Evolutionary conservation across 2,888 invertebrate genomes (phyloP).

Genomic region (Habrosyne pyritoides): DNA sequence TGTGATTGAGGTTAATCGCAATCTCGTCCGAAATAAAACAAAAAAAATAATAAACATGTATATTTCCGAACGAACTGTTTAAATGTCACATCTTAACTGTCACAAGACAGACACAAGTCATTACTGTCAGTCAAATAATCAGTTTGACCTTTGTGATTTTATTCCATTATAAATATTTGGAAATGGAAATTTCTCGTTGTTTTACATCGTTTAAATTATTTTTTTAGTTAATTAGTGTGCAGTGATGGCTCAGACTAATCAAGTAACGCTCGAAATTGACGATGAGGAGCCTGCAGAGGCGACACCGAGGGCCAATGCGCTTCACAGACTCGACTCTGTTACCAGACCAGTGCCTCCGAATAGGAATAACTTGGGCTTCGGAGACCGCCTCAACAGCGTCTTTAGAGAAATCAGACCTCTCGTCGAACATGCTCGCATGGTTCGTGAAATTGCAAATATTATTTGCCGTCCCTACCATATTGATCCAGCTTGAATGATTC

Average conservation of each 20-base stretch:
- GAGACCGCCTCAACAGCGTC: slow-evolving; percentile 73
- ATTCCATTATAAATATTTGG: slow-evolving; percentile 41
- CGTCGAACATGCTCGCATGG: slow-evolving; percentile 85
- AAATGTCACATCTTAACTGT: slow-evolving; percentile 24
- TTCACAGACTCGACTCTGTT: slow-evolving; percentile 64
- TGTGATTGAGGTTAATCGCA: too few relatives aligned
- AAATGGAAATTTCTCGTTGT: slow-evolving; percentile 35
- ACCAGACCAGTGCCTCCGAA: slow-evolving; percentile 55
- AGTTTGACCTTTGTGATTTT: slow-evolving; percentile 37
- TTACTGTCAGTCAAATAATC: slow-evolving; percentile 19
- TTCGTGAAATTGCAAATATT: too few relatives aligned
- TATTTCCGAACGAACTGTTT: slow-evolving; percentile 17
- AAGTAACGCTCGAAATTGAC: slow-evolving; percentile 73
- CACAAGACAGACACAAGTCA: too few relatives aligned
- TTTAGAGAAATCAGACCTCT: slow-evolving; percentile 87
- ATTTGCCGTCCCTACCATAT: too few relatives aligned
- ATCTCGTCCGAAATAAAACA: too few relatives aligned
- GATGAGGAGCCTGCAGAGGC: slow-evolving; percentile 60
- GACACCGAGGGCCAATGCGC: slow-evolving; percentile 54
- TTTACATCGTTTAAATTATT: slow-evolving; percentile 9
- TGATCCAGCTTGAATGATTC: neutral
- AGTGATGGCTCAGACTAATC: slow-evolving; percentile 70
- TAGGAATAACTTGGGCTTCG: slow-evolving; percentile 68
- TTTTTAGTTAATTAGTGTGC: slow-evolving; percentile 16
- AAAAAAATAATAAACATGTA: too few relatives aligned